Base-by-base conservation (phyloP, 2,888 invertebrate genomes). In the Alviniconcha strummeri region DNA sequence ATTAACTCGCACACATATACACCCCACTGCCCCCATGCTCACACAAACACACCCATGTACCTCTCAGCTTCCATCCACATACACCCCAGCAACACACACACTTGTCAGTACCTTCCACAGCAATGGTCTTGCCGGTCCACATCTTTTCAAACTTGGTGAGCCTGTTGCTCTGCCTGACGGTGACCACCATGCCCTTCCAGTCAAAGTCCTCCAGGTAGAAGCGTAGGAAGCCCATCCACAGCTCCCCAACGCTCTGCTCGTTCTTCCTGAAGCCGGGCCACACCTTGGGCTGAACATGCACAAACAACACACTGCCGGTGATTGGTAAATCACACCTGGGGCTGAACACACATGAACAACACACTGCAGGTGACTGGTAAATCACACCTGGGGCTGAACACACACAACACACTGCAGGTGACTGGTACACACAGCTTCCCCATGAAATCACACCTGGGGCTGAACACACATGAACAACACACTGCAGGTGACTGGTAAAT, bases 131-230 rank as follows among this genome's bases (percentile, higher is more conserved):
- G 3, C 94, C 93, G 88, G 94, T 94, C 95, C 95, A 95, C 57
- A 94, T 92, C 89, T 95, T 95, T 84, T 95, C 95, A 88, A 95
- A 94, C 83, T 95, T 94, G 1, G 94, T 93, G 72, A 95, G 90
- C 2, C 92, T 92, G 60, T 91, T 90, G 7, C 88, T 89, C 88
- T 94, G 94, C 19, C 94, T 90, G 69, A 95, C 95, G 77, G 93
- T 93, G 71, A 95, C 93, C 3, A 95, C 95, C 87, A 93, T 86
- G 36, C 94, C 93, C 57, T 93, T 92, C 87, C 94, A 94, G 89
- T 95, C 93, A 90, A 95, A 95, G 55, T 92, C 91, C 88, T 94
- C 94, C 4, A 95, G 93, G 89, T 95, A 95, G 90, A 94, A 96
- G n/a, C 93, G 90, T 74, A 95, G 91, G 85, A 95, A 92, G 0